Conservation (phyloP, 2,797 vertebrate species). For the Lacerta viridis region DNA sequence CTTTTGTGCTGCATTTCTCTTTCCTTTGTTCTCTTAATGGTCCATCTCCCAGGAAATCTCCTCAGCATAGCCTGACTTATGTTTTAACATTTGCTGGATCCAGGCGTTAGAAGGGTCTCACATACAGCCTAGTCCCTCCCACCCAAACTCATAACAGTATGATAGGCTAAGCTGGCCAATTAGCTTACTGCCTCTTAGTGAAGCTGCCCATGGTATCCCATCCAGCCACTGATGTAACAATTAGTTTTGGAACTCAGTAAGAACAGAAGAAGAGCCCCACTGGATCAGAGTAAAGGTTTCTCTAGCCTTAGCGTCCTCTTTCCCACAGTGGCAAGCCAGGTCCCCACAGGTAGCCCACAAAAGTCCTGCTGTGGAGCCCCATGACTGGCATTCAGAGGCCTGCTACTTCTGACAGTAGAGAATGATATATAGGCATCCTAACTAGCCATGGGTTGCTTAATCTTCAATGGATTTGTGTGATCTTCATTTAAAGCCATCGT, state of each 20-base stretch:
- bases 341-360: neutral
- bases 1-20: no score
- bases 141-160: neutral
- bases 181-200: neutral
- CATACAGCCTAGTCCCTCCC: no score
- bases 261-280: neutral
- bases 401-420: neutral
- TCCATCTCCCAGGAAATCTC: no score
- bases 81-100: no score
- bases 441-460: neutral
- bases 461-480: neutral
- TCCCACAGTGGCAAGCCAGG: neutral
- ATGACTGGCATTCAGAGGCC: neutral
- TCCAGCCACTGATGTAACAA: neutral
- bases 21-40: no score
- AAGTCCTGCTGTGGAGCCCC: neutral
- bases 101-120: no score
- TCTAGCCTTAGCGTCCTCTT: neutral
- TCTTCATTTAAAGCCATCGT: neutral
- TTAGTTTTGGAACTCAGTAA: neutral
- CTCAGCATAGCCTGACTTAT: no score
- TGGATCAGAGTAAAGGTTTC: neutral
- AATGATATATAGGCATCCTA: neutral
- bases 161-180: neutral
- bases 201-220: neutral